Evolutionary conservation across 1,140 invertebrate genomes (phyloP), one percentile per base, ranked within the genome.

Genomic region (Phymorhynchus buccinoides): DNA sequence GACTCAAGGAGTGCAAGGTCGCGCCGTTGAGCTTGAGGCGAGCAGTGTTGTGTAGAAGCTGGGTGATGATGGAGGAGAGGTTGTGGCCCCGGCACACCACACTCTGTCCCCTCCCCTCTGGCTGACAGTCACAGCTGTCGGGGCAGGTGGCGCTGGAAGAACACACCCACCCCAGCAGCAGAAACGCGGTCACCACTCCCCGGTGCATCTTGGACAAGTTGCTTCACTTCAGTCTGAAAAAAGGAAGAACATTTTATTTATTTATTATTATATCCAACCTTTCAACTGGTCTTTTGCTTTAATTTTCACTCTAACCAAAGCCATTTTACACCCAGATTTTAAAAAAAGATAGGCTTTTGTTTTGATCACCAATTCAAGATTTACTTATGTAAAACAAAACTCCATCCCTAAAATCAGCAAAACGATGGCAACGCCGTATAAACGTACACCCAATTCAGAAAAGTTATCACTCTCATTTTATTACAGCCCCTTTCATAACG

Each of bases 1-100:
- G 84, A 18, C 81, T 73, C 41, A 89, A 35, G 14, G 42, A 30
- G 18, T 79, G 37, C 42, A 80, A 82, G 12, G 85, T 42, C 27
- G 62, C 1, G 35, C 68, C n/a, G 0, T 75, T 39, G 22, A 82
- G 41, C n/a, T 22, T 7, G 4, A 86, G 48, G n/a, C 52, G 52
- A 44, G 56, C 56, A 32, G 78, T 78, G 41, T 83, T 79, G 48
- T 83, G 66, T 18, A 62, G 52, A 22, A 83, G 44, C 3, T 42
- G 6, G 30, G 37, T 75, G n/a, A 86, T 77, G 48, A 86, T 84
- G 56, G 48, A 56, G 48, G 39, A 1, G 4, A 86, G 78, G 14
- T 56, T n/a, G 16, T 81, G 81, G n/a, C 75, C 81, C 12, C n/a
- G 41, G n/a, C 85, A 86, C 42, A 14, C 1, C 27, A 79, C 75